Evolutionary conservation across 1,140 invertebrate species (phyloP).

Genomic region (Nephila pilipes): DNA sequence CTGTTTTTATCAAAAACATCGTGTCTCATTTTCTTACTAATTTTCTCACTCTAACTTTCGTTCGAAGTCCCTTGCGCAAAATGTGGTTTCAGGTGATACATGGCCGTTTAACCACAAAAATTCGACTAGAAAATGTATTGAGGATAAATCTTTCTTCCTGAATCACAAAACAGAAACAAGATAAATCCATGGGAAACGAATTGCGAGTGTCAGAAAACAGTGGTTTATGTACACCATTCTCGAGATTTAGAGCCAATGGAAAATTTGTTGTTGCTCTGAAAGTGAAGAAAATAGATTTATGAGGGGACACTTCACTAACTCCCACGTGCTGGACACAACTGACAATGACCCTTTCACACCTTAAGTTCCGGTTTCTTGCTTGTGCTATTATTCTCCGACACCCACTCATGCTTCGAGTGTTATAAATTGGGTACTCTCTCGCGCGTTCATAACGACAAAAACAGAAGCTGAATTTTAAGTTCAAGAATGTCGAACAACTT

Average conservation of each 20-base stretch:
- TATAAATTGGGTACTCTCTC: neutral
- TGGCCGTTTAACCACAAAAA: too few species aligned
- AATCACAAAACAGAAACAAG: too few species aligned
- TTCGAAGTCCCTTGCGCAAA: too few species aligned
- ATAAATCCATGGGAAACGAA: neutral
- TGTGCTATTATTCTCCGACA: neutral
- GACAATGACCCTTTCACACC: conserved; percentile 53
- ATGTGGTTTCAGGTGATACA: too few species aligned
- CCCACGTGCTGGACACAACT: neutral
- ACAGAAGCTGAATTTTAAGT: neutral
- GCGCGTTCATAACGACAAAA: neutral
- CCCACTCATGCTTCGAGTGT: neutral
- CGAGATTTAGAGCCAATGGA: neutral
- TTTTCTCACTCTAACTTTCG: too few species aligned
- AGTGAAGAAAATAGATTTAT: neutral
- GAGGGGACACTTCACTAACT: neutral
- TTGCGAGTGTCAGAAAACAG: neutral
- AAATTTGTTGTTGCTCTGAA: neutral
- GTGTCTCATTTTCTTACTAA: too few species aligned
- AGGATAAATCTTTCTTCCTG: too few species aligned
- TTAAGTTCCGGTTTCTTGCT: conserved; percentile 1
- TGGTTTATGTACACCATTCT: neutral
- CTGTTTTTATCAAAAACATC: too few species aligned
- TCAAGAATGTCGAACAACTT: neutral
- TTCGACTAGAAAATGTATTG: too few species aligned